Percentiles rank a stretch among this genome's conserved stretches.
phyloP scores from a whole-genome alignment of 2,113 vertebrate genomes.

The Myocastor coypus region DNA sequence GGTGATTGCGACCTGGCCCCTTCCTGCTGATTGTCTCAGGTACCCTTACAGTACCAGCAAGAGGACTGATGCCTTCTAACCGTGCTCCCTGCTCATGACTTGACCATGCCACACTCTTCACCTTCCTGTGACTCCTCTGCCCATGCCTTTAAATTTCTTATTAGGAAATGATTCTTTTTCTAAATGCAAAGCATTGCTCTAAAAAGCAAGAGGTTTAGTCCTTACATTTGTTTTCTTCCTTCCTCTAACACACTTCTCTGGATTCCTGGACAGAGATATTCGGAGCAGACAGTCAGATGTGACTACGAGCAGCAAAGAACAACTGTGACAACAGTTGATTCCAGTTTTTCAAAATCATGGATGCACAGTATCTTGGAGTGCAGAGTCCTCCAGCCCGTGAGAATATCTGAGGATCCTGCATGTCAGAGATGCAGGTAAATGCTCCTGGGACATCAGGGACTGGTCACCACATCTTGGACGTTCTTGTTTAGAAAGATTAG shows the following conservation, averaged over 20 bases:
- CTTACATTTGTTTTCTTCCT: not conserved
- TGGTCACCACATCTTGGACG: fast-evolving
- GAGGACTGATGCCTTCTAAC: not conserved
- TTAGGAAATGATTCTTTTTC: not conserved
- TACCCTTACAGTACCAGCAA: too few species aligned
- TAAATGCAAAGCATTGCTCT: not conserved
- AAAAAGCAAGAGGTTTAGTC: not conserved
- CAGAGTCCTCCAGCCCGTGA: fast-evolving
- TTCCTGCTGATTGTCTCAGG: too few species aligned
- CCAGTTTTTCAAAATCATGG: fast-evolving
- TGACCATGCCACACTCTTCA: not conserved
- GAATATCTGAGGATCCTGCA: fast-evolving
- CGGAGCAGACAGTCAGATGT: not conserved
- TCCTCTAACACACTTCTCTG: not conserved
- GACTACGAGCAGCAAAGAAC: not conserved
- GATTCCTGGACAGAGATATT: not conserved
- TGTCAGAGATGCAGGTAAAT: fast-evolving
- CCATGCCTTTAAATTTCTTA: not conserved
- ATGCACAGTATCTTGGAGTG: fast-evolving
- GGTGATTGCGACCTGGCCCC: too few species aligned
- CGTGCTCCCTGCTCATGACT: not conserved
- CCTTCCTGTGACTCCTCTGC: not conserved
- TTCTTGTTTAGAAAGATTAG: not conserved
- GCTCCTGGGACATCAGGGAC: fast-evolving
- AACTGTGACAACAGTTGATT: fast-evolving